Base-by-base conservation (phyloP, 2,113 vertebrate genomes). In the Eonycteris spelaea region DNA sequence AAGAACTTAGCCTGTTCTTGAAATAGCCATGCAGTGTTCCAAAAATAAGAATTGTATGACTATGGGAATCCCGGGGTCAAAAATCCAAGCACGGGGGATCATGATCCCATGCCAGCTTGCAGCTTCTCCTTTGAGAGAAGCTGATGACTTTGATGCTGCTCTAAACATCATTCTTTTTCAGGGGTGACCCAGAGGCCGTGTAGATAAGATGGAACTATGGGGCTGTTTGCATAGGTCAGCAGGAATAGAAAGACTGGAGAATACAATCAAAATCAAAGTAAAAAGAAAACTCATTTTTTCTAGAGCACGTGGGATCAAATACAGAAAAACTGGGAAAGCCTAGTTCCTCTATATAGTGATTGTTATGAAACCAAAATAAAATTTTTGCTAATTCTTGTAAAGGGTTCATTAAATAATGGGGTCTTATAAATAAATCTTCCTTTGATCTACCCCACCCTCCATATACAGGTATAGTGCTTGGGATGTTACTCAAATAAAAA, bases 231-330 rank as follows among this genome's bases (percentile, higher is more conserved):
- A 14, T 30, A 5, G 80, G 5, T 91, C 26, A 43, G 2, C 55
- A 61, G 85, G 33, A 82, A 80, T 33, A n/a, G 24, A 87, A 88
- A 92, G n/a, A 68, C 79, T 4, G 79, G 63, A 93, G 1, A 14
- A 82, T 48, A 24, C 97, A 86, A 59, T 63, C 83, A 93, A 96
- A 53, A 30, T 61, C 83, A 90, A 6, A 40, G 48, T 86, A 57
- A 22, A 94, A 95, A 90, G 45, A 95, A 95, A 90, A 75, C 21
- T 6, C 6, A 63, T 88, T 77, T 11, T 61, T 92, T 90, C 38
- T 90, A 40, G 28, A 90, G 21, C 9, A 18, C 13, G 33, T 4
- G 87, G 5, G n/a, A 73, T 88, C 61, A 73, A 85, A 65, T 75
- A 48, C 0, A 43, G 38, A 92, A 86, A 96, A 86, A 79, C 21